Evolutionary conservation across 2,888 invertebrate species (phyloP).

Genomic region (Ischnura elegans): DNA sequence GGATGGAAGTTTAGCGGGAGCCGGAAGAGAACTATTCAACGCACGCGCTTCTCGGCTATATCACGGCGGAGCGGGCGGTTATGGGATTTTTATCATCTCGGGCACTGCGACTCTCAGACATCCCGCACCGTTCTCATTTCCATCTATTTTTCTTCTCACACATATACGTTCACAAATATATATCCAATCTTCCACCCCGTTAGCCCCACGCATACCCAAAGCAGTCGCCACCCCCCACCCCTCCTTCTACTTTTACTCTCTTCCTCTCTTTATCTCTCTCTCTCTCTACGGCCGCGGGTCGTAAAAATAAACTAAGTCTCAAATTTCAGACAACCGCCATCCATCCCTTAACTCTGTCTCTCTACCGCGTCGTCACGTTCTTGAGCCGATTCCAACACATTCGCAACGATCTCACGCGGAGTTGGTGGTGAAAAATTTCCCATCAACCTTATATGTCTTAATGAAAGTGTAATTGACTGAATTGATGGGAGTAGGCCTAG

Average conservation of each 20-base stretch:
- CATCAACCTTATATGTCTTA: no score
- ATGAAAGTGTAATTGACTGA: no score
- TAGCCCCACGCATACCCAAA: not conserved
- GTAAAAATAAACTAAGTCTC: conserved; percentile 21
- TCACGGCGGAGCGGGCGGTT: conserved; percentile 10
- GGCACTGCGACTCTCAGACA: conserved; percentile 3
- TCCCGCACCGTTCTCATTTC: conserved; percentile 3
- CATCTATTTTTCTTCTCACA: not conserved
- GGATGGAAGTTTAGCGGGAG: not conserved
- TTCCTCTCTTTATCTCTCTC: not conserved
- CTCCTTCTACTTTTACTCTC: not conserved
- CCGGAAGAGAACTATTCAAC: not conserved
- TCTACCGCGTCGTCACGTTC: conserved; percentile 19
- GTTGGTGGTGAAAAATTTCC: no score
- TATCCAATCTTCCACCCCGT: not conserved
- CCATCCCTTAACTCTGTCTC: not conserved
- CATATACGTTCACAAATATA: no score
- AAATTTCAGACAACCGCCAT: not conserved
- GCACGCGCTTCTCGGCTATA: conserved; percentile 29
- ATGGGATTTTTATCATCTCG: conserved; percentile 30
- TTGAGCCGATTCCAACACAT: not conserved
- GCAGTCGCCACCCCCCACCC: not conserved
- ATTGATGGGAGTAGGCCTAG: no score
- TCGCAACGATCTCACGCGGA: no score
- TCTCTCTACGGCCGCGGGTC: not conserved